Evolutionary conservation across 2,113 vertebrate species (phyloP).

Genomic region (Tachycineta bicolor): DNA sequence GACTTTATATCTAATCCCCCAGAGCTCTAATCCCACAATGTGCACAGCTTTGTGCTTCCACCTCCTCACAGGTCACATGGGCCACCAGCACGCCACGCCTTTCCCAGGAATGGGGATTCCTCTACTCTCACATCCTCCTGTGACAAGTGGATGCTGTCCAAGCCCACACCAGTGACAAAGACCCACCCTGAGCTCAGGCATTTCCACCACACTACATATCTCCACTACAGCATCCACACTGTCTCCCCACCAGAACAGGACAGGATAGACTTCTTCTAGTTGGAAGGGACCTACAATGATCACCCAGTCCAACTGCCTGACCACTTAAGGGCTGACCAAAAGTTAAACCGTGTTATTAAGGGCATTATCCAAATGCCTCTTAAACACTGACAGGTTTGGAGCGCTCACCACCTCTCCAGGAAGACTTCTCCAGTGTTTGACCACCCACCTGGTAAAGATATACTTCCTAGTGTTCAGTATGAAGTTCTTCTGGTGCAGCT

Average conservation of each 20-base stretch:
- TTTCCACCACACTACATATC: not conserved
- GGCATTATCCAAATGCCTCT: not conserved
- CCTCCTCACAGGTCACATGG: not conserved
- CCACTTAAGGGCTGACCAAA: not conserved
- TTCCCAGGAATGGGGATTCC: not conserved
- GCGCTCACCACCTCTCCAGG: not conserved
- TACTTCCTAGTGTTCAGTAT: not conserved
- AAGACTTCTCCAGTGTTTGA: not conserved
- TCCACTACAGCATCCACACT: not conserved
- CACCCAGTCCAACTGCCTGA: not conserved
- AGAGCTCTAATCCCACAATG: not conserved
- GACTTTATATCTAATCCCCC: not conserved
- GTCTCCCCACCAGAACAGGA: not conserved
- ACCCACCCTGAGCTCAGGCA: accelerated
- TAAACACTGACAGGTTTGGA: not conserved
- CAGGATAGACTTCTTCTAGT: not conserved
- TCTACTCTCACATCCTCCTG: not conserved
- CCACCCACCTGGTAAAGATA: not conserved
- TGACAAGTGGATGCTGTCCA: not conserved
- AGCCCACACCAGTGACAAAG: not conserved
- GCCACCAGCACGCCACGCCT: not conserved
- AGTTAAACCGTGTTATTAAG: not conserved
- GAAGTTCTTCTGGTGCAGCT: accelerated
- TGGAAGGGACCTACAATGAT: not conserved
- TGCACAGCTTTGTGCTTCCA: accelerated